Base-by-base conservation (phyloP, 35 echinoderm and acorn worm species). In the Diadema setosum region DNA sequence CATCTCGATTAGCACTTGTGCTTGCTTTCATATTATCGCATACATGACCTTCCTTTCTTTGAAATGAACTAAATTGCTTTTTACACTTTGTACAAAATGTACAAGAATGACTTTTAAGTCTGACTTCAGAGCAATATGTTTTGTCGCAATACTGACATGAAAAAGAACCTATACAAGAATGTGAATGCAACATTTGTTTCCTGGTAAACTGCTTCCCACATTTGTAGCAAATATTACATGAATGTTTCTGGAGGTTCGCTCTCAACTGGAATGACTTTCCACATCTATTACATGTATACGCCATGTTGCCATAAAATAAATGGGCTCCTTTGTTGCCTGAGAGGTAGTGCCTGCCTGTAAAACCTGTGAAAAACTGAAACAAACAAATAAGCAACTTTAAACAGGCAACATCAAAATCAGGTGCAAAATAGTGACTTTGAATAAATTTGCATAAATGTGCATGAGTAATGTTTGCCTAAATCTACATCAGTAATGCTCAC, bases 31-130 rank as follows among this genome's bases (percentile, higher is more conserved):
- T 31, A 39, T 74, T 20, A 74, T 35, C 35, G 32, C 67, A 74
- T 74, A 74, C 67, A 74, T 74, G 67, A 74, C 67, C 67, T 39
- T 74, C 25, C 67, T 74, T 74, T 74, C 67, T 74, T 74, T 74
- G 67, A 74, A 74, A 74, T 74, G 67, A 2, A 39, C 67, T 29
- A 31, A 1, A 74, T 74, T 74, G 67, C 67, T 2, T 74, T 34
- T 74, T 74, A 34, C 67, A 4, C 5, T 39, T 34, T 74, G 3
- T 39, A 74, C 67, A 74, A 74, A 74, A 74, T 74, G 67, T 25
- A 74, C 67, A 74, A 74, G 5, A 35, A 74, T 74, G 67, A 74
- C 26, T 74, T 39, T 74, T 74, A 30, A 31, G 20, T 74, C 67
- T 74, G 26, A 74, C 8, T 74, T 74, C 67, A 74, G 67, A 74